Base-by-base conservation (phyloP, 1,140 invertebrate genomes). In the Heliconius melpomene region DNA sequence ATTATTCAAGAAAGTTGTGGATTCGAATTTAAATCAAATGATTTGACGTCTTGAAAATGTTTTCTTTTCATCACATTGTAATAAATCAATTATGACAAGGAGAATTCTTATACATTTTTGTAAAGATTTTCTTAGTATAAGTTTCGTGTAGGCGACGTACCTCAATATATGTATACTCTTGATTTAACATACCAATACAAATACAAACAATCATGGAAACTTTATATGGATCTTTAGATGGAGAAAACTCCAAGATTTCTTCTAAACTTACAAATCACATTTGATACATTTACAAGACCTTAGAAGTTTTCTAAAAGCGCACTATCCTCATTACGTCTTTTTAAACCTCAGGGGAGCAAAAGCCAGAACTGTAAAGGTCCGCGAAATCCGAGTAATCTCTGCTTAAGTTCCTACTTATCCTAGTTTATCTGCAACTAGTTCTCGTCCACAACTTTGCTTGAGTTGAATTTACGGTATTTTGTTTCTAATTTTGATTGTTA, bases 301-400 rank as follows among this genome's bases (percentile, higher is more conserved):
- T 29, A 66, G 23, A 66, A 66, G 26, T 66, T 66, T 26, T 2
- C 29, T 66, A 66, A 66, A 66, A 66, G 60, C 60, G 60, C 60
- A 29, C 60, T 29, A 66, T 26, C 60, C n/a, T 66, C 60, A 66
- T 66, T 66, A 66, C 23, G 60, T 26, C 20, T 66, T 57, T 57
- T 23, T n/a, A 26, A 23, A 9, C 9, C 60, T 16, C 60, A 13
- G 11, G 60, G 60, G 60, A 66, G 26, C 13, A 66, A 23, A 23
- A 66, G 11, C 11, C 60, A 66, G 23, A 66, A 66, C 60, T 26
- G 60, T 66, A 66, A 66, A 66, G 60, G 60, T 66, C 11, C 26
- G 60, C 11, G 8, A 57, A 29, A 29, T 26, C 26, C 60, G 60
- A 66, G 26, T 66, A 66, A 29, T 66, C 60, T 66, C 60, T 57